Base-by-base conservation (phyloP, 1,140 invertebrate genomes). In the Triops longicaudatus region DNA sequence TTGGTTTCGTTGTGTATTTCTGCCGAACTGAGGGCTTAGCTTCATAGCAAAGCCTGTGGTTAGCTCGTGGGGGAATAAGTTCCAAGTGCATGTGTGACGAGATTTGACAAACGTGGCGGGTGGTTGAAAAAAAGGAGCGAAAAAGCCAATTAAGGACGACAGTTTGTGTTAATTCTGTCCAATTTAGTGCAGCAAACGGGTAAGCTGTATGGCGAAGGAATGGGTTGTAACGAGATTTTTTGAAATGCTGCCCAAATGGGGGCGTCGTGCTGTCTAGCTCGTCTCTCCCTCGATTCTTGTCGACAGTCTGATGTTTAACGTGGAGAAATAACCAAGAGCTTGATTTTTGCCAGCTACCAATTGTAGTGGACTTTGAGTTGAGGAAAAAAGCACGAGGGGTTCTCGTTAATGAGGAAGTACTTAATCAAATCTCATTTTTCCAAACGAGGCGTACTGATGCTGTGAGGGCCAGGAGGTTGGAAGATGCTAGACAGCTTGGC, bases 401-500 rank as follows among this genome's bases (percentile, higher is more conserved):
- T 4, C 31, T 37, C 22, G n/a, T 63, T 63, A 63, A 63, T 63
- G n/a, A 63, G 50, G 50, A 63, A 63, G 50, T 63, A 63, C 50
- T 63, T 63, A 9, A 22, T 63, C 22, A 63, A 63, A 22, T n/a
- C 50, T 14, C 50, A 63, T 63, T 63, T 63, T 63, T 63, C n/a
- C 17, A 63, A 63, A 22, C 50, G 22, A 63, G n/a, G 14, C 14
- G 50, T 63, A 4, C 22, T 63, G 50, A 63, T 63, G 50, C 50
- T 63, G 50, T 22, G 50, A 63, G 17, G 50, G 50, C 50, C 50
- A 63, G 50, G 17, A n/a, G 17, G 50, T 22, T 14, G 50, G 6
- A 63, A 63, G 50, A 63, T 63, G 50, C 50, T 63, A 63, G 50
- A 63, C 50, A 63, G 50, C 50, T 63, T 63, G 50, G 50, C 50